Base-by-base conservation (phyloP, 2,113 vertebrate genomes). In the Rana temporaria region DNA sequence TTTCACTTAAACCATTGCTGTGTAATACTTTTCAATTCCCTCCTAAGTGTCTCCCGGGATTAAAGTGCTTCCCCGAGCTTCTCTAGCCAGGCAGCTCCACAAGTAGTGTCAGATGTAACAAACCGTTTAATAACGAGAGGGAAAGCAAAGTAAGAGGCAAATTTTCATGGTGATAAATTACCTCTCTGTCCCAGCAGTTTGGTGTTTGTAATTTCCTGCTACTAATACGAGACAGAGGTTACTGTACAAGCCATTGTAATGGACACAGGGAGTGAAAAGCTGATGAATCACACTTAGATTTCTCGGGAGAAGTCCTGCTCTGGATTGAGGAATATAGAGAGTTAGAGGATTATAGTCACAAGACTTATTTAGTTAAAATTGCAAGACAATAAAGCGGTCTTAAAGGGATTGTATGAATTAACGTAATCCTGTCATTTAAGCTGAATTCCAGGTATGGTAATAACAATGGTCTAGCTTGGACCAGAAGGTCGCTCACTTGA, bases 51-150 rank as follows among this genome's bases (percentile, higher is more conserved):
- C 76, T 53, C 63, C 17, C n/a, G 63, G 76, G 63, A n/a, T 67
- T 66, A 26, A 26, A 78, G 19, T 3, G 74, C 52, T 56, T 22
- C 14, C 26, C 68, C 15, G 9, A 9, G 12, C 19, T 48, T 55
- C 69, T 67, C 76, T 48, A 55, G 63, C 76, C 9, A 56, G 63
- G 24, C 76, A n/a, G 26, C 52, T 66, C 63, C 62, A 66, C 76
- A 66, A 78, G 63, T 78, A 32, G 63, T 66, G 76, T 78, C 76
- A 78, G 76, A 67, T 78, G 76, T 78, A 78, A 67, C 76, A 78
- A 78, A 67, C 52, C 76, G 52, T 78, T 78, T 78, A 78, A 56
- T 78, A 78, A 78, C 62, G 34, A 26, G 11, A 66, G 76, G 26
- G 52, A 32, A 56, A 67, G 63, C 60, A 53, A 67, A 67, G 63